A percentile compares a stretch with the other conserved stretches of the same genome.
Evolutionary conservation across 2,113 vertebrate species (phyloP).

Genomic region (Stegastes partitus): DNA sequence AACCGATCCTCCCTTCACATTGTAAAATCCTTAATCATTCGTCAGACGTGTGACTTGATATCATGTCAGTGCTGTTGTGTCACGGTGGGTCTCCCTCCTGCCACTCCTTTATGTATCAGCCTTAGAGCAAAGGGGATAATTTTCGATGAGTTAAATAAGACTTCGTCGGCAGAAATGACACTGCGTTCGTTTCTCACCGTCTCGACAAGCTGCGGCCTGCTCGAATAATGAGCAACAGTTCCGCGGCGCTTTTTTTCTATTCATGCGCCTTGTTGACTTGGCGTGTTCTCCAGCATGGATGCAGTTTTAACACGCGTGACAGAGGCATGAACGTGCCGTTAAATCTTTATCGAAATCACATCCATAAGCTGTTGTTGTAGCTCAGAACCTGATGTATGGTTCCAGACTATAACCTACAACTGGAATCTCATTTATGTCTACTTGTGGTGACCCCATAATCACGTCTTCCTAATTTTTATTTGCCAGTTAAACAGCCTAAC

Average conservation of each 20-base stretch:
- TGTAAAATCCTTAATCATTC: background rate
- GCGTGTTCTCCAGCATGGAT: slow-evolving; percentile 3
- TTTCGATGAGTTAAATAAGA: slow-evolving; percentile 35
- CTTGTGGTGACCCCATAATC: background rate
- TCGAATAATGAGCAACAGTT: background rate
- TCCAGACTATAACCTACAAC: background rate
- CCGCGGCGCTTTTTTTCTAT: background rate
- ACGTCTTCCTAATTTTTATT: background rate
- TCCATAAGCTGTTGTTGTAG: background rate
- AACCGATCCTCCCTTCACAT: background rate
- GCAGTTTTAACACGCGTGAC: background rate
- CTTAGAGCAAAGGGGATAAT: slow-evolving; percentile 8
- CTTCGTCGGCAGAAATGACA: slow-evolving; percentile 29
- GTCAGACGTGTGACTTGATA: background rate
- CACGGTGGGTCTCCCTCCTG: background rate
- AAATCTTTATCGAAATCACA: background rate
- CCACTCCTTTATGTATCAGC: slow-evolving; percentile 11
- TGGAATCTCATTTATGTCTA: background rate
- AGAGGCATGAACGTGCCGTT: background rate
- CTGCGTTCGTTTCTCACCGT: background rate
- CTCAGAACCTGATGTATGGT: background rate
- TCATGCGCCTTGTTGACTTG: background rate
- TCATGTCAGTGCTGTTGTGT: background rate
- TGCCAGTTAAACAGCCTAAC: background rate
- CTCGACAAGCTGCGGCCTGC: slow-evolving; percentile 47